Percentiles rank a stretch among this genome's conserved stretches.
Conservation (phyloP, 2,888 invertebrate genomes). For the Agrotis segetum region DNA sequence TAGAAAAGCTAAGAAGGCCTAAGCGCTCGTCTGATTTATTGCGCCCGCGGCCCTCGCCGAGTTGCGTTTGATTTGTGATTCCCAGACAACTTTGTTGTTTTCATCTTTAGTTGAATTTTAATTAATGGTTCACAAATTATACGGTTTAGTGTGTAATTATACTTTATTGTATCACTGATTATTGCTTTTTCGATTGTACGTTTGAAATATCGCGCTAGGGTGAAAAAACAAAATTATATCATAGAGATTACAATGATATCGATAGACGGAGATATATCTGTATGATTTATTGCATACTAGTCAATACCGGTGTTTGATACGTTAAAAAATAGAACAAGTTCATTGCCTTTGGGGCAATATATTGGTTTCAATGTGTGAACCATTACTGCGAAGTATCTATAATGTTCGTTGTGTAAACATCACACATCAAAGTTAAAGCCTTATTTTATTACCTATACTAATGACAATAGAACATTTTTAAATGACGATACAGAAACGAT, state of each 20-base stretch:
- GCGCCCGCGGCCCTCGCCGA: constrained; percentile 83
- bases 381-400: constrained; percentile 7
- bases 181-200: constrained; percentile 82
- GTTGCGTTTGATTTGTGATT: constrained; percentile 88
- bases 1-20: constrained; percentile 91
- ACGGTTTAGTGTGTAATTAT: constrained; percentile 86
- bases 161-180: constrained; percentile 83
- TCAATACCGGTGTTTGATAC: constrained; percentile 50
- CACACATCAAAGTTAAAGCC: no score
- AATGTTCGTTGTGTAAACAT: background rate
- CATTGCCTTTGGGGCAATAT: constrained; percentile 42
- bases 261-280: constrained; percentile 54
- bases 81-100: constrained; percentile 83
- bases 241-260: constrained; percentile 67
- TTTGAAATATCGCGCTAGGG: constrained; percentile 73
- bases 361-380: constrained; percentile 6
- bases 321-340: constrained; percentile 49
- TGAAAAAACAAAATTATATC: constrained; percentile 62
- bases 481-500: background rate
- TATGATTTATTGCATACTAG: constrained; percentile 58
- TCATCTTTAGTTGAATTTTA: constrained; percentile 89
- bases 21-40: constrained; percentile 89
- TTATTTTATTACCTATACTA: no score
- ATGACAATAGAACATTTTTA: no score
- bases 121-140: constrained; percentile 89